Evolutionary conservation across 92 coral and sea anemone species (phyloP).

Genomic region (Anthopleura xanthogrammica): DNA sequence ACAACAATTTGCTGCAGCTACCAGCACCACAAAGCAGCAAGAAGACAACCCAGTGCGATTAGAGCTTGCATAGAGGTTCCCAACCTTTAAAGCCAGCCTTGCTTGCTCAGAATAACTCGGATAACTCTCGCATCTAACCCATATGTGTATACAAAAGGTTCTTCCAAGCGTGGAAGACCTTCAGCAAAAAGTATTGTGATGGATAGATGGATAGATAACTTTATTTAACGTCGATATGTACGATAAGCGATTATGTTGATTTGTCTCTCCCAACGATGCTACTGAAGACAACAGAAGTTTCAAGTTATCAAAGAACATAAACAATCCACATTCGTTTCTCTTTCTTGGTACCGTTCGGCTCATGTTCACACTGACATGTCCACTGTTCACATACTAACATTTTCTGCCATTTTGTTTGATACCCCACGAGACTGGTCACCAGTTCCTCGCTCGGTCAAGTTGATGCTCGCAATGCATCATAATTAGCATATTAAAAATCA

Average conservation of each 20-base stretch:
- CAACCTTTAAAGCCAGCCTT: neutral
- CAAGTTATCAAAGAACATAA: neutral
- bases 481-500: too few species aligned
- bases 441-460: too few species aligned
- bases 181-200: constrained; percentile 4
- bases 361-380: too few species aligned
- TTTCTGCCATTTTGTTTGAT: too few species aligned
- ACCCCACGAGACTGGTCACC: too few species aligned
- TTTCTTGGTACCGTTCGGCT: too few species aligned
- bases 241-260: neutral
- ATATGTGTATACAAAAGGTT: neutral
- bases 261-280: neutral
- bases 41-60: neutral
- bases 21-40: neutral
- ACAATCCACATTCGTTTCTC: neutral
- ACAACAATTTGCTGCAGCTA: neutral
- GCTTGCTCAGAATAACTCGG: neutral
- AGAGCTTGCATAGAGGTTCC: neutral
- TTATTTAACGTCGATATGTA: neutral
- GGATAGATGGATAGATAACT: neutral
- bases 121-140: neutral
- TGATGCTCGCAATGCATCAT: too few species aligned
- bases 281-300: constrained; percentile 2
- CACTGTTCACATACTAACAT: too few species aligned
- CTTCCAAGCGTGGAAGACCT: constrained; percentile 25